Conservation (phyloP, 2,888 invertebrate species). For the Thymelicus lineola region DNA sequence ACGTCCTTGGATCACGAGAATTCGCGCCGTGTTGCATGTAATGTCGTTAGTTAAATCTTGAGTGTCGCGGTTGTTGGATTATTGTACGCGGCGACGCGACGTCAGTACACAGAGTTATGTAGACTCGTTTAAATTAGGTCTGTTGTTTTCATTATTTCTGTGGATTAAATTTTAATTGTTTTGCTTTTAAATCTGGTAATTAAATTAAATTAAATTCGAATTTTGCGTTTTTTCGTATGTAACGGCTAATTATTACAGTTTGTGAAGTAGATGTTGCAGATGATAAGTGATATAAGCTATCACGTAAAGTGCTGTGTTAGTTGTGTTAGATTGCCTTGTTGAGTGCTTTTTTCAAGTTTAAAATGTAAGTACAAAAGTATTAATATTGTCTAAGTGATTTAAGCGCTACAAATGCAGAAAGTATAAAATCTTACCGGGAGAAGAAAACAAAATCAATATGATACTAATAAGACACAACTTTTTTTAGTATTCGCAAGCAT, state of each 20-base stretch:
- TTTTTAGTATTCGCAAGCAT: no score
- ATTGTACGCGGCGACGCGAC: conserved; percentile 19
- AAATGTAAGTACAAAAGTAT: no score
- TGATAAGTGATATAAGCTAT: background rate
- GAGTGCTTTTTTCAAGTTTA: no score
- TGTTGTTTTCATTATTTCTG: background rate
- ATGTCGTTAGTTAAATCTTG: conserved; percentile 62
- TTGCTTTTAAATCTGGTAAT: background rate
- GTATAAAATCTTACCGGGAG: no score
- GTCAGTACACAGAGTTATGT: conserved; percentile 17
- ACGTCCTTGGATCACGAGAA: conserved; percentile 74
- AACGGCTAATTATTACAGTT: background rate
- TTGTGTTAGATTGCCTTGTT: no score
- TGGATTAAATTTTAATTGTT: background rate
- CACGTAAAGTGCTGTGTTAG: background rate
- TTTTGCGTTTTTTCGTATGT: background rate
- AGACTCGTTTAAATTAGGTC: conserved; percentile 1
- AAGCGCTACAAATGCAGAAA: no score
- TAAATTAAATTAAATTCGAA: background rate
- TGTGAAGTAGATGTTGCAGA: background rate
- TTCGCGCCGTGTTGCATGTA: conserved; percentile 55
- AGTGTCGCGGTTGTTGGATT: conserved; percentile 49
- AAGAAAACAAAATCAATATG: no score
- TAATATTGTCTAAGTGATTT: no score
- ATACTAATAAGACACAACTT: no score